A percentile compares a stretch with the other conserved stretches of the same genome.
phyloP scores from a whole-genome alignment of 37 sponge, comb jelly and placozoan genomes.

The Hexactinellida sp. region DNA sequence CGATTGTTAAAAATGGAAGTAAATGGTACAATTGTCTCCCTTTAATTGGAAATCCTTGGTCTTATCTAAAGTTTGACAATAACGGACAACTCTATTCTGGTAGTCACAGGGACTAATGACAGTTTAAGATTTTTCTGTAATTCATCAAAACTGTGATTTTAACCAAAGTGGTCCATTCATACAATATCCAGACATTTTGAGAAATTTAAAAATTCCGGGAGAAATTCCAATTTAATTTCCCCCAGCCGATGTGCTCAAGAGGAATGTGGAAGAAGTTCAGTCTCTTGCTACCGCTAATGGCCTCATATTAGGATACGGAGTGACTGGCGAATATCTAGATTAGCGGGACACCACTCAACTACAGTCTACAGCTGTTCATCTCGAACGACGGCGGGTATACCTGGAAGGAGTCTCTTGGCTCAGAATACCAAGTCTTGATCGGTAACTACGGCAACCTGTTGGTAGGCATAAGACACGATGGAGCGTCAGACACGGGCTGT shows the following conservation, averaged over 20 bases:
- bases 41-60: conserved; percentile 21
- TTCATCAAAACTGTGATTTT: neutral
- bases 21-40: neutral
- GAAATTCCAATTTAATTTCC: too few species aligned
- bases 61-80: conserved; percentile 12
- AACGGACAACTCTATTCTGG: conserved; percentile 13
- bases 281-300: neutral
- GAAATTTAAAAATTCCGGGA: too few species aligned
- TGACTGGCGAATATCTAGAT: neutral
- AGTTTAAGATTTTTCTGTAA: neutral
- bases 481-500: neutral
- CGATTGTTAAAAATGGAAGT: neutral
- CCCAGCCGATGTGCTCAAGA: neutral
- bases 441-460: neutral
- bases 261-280: neutral
- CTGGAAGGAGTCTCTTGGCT: neutral
- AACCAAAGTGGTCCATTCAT: neutral
- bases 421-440: neutral
- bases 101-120: neutral
- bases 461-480: neutral
- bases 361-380: neutral
- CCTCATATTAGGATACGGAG: neutral
- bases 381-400: neutral
- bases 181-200: neutral
- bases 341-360: neutral